Evolutionary conservation across 2,797 vertebrate genomes (phyloP).

Genomic region (Dipus sagitta): DNA sequence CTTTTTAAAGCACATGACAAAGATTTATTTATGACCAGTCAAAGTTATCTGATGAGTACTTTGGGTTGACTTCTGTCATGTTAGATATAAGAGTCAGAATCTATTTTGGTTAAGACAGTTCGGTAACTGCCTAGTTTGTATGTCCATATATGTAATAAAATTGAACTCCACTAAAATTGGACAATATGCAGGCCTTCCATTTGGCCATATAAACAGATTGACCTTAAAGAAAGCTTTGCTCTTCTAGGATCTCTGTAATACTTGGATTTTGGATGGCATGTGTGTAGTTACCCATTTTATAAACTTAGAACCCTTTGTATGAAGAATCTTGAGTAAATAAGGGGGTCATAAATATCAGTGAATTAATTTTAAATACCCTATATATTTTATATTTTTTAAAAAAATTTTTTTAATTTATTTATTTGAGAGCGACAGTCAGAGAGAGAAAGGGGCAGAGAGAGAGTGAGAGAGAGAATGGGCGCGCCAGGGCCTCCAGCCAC

Average conservation of each 20-base stretch:
- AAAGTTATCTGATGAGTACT: slow-evolving; percentile 25
- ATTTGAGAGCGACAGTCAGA: too few species aligned
- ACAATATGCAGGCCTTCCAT: neutral
- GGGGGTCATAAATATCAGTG: neutral
- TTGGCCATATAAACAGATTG: neutral
- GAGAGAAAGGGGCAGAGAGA: too few species aligned
- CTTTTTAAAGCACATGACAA: slow-evolving; percentile 65
- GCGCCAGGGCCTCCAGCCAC: too few species aligned
- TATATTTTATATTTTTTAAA: too few species aligned
- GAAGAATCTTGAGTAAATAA: neutral
- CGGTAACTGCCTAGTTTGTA: neutral
- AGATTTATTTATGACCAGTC: slow-evolving; percentile 63
- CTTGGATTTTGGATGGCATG: neutral
- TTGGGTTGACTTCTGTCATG: slow-evolving; percentile 49
- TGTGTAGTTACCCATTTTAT: neutral
- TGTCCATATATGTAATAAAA: slow-evolving; percentile 3
- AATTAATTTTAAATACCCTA: neutral
- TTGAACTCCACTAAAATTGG: neutral
- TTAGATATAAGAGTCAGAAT: slow-evolving; percentile 57
- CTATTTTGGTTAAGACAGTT: slow-evolving; percentile 49
- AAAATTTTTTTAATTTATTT: too few species aligned
- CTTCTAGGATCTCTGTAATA: neutral
- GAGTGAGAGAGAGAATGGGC: too few species aligned
- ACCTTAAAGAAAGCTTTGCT: neutral
- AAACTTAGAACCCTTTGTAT: neutral